These are phyloP conservation scores for Cantharis lateralis DNA, from an alignment of 2,888 invertebrate species.

Conservation along the genomic window DNA sequence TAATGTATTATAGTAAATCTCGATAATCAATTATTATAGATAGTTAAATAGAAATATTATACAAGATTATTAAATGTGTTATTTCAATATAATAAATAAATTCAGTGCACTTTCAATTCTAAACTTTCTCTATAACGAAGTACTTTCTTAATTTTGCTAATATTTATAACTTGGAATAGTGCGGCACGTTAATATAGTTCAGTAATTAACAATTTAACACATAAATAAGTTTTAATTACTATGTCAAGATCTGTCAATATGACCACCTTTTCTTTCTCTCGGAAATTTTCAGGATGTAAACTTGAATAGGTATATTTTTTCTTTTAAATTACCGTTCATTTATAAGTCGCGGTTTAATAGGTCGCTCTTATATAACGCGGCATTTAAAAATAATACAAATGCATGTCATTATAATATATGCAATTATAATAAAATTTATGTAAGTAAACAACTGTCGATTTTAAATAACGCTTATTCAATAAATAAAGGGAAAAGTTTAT, in stretches of 20 bases:
- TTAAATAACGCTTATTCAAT: background rate
- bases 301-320: background rate
- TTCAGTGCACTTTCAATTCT: constrained; percentile 9
- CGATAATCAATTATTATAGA: background rate
- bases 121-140: constrained; percentile 17
- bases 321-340: background rate
- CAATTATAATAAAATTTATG: background rate
- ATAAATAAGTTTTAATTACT: background rate
- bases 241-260: background rate
- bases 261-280: background rate
- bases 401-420: background rate
- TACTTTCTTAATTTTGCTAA: constrained; percentile 17
- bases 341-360: background rate
- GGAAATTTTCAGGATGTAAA: background rate
- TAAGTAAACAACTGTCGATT: background rate
- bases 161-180: constrained; percentile 10
- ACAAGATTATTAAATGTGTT: background rate
- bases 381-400: background rate
- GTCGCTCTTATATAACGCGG: background rate
- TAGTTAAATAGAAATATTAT: constrained; percentile 2
- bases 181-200: background rate
- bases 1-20: background rate
- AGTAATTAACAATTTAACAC: background rate
- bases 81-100: constrained; percentile 1
- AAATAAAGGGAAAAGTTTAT: background rate